Evolutionary conservation across 1,140 invertebrate genomes (phyloP).

Genomic region (Drosophila tristis): DNA sequence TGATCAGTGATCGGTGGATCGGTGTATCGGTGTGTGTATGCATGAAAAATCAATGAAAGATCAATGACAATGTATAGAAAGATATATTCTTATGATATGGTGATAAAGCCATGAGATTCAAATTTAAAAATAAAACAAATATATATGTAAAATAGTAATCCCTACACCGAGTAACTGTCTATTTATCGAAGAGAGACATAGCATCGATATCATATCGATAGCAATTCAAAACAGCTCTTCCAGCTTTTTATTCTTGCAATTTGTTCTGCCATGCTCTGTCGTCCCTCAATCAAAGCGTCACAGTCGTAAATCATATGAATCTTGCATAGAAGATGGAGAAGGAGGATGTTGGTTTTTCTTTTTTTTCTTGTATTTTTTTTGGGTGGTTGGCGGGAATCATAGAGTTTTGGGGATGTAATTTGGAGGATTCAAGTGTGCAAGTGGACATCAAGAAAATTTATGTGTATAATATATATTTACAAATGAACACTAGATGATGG

Average conservation of each 20-base stretch:
- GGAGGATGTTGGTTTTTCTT: conserved; percentile 20
- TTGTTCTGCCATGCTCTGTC: no score
- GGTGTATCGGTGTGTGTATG: conserved; percentile 41
- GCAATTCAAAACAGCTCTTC: no score
- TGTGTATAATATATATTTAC: conserved; percentile 49
- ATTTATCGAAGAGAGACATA: no score
- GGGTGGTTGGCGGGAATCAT: neutral
- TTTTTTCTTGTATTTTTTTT: conserved; percentile 25
- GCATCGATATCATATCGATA: no score
- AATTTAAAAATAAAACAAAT: no score
- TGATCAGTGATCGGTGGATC: neutral
- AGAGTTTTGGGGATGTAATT: conserved; percentile 24
- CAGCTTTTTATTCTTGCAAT: no score
- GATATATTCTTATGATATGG: conserved; percentile 35
- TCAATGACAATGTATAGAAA: no score
- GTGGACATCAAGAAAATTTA: conserved; percentile 32
- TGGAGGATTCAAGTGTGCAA: conserved; percentile 39
- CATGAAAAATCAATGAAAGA: conserved; percentile 34
- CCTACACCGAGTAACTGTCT: no score
- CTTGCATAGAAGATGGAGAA: conserved; percentile 70
- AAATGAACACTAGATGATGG: conserved; percentile 29
- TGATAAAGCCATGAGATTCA: conserved; percentile 5
- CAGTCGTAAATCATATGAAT: conserved; percentile 59
- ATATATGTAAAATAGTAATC: no score
- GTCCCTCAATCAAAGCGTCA: conserved; percentile 27